Evolutionary conservation across 2,797 vertebrate genomes (phyloP).

Genomic region (Arnoldichthys spilopterus): DNA sequence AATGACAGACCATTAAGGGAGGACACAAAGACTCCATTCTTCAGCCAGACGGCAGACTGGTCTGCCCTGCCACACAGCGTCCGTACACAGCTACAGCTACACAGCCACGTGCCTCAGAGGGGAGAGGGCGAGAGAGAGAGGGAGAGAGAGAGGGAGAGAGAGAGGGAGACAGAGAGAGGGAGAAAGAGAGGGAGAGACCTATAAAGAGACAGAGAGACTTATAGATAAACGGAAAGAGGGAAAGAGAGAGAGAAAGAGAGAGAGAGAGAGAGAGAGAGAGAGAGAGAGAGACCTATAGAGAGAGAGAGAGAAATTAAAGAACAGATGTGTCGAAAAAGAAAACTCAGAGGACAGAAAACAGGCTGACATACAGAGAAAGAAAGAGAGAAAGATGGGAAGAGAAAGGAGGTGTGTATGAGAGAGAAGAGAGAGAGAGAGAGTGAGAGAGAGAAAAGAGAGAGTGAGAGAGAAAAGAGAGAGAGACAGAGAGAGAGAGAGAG

Average conservation of each 20-base stretch:
- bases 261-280: not conserved
- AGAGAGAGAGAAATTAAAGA: too few relatives aligned
- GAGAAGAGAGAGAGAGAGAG: not conserved
- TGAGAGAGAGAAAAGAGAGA: not conserved
- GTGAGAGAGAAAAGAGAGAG: too few relatives aligned
- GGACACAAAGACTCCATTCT: conserved; percentile 45
- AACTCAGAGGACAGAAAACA: too few relatives aligned
- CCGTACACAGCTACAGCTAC: conserved; percentile 20
- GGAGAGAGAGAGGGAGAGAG: too few relatives aligned
- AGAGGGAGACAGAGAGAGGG: not conserved
- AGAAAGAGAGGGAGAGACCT: not conserved
- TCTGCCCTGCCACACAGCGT: conserved; percentile 23
- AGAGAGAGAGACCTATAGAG: too few relatives aligned
- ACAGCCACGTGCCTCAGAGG: not conserved
- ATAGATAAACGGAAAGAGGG: conserved; percentile 12
- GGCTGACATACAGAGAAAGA: not conserved
- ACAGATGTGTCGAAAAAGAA: too few relatives aligned
- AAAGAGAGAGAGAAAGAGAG: not conserved
- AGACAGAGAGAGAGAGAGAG: not conserved
- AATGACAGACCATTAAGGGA: conserved; percentile 23
- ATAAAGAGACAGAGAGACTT: conserved; percentile 5
- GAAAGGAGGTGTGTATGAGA: not conserved
- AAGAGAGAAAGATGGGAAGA: not conserved
- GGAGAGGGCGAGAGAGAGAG: too few relatives aligned
- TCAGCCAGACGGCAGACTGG: conserved; percentile 13